Percentiles rank a stretch among this genome's conserved stretches.
phyloP scores from a whole-genome alignment of 2,797 vertebrate species.

The Ficedula albicollis region DNA sequence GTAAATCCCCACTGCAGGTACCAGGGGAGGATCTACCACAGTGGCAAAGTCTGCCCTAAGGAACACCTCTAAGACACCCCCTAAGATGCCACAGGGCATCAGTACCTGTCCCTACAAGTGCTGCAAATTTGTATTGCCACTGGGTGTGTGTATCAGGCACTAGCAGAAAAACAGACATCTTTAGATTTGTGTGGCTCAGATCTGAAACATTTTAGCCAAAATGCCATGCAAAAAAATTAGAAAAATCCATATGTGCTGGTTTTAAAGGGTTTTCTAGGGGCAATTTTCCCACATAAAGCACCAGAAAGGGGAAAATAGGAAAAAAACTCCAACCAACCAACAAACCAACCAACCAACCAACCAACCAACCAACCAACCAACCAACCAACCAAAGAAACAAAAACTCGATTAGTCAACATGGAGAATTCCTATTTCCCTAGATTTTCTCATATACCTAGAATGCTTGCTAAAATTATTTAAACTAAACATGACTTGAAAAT shows the following conservation, averaged over 20 bases:
- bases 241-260: background rate
- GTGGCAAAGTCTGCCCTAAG: background rate
- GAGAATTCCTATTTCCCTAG: background rate
- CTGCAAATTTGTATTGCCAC: fast-evolving
- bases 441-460: background rate
- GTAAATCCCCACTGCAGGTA: background rate
- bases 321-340: background rate
- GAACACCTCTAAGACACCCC: background rate
- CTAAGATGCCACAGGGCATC: fast-evolving
- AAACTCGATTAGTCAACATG: background rate
- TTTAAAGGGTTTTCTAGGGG: background rate
- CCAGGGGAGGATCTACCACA: background rate
- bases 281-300: background rate
- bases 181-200: background rate
- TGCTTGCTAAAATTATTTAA: background rate
- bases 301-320: background rate
- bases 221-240: background rate
- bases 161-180: background rate
- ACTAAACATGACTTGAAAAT: background rate
- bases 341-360: background rate
- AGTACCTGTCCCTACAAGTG: background rate
- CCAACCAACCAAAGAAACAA: fast-evolving
- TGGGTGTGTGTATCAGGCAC: too few relatives aligned
- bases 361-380: background rate
- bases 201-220: background rate